Conservation (phyloP, 1,140 invertebrate species). For the Lucilia sericata region DNA sequence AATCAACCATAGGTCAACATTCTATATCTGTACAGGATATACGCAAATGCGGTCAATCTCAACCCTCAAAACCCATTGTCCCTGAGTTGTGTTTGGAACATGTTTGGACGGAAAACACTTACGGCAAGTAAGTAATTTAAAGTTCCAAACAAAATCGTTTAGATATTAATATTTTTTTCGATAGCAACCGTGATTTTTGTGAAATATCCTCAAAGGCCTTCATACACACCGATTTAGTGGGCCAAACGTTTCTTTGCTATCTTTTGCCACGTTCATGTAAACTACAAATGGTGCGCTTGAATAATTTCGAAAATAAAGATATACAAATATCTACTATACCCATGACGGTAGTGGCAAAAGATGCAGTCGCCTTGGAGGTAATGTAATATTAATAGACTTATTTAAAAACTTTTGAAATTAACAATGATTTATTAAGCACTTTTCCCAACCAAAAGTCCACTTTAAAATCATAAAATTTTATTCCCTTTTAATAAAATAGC, state of each 20-base stretch:
- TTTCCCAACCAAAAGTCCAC: no score
- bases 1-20: conserved; percentile 58
- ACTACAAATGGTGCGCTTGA: conserved; percentile 80
- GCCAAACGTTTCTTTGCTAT: conserved; percentile 87
- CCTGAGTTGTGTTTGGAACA: conserved; percentile 90
- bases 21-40: conserved; percentile 63
- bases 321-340: conserved; percentile 81
- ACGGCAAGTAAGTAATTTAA: conserved; percentile 63
- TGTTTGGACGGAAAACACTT: conserved; percentile 84
- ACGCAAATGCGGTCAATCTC: conserved; percentile 56
- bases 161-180: conserved; percentile 38
- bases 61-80: conserved; percentile 78
- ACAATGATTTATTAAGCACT: no score
- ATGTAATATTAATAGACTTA: no score
- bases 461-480: background rate
- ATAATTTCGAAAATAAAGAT: conserved; percentile 74
- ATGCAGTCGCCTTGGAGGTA: conserved; percentile 83
- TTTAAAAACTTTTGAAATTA: no score
- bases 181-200: conserved; percentile 64
- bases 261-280: conserved; percentile 76
- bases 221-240: conserved; percentile 83
- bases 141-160: background rate
- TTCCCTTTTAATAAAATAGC: conserved; percentile 63
- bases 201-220: conserved; percentile 82
- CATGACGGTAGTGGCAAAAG: conserved; percentile 81